A percentile compares a stretch with the other conserved stretches of the same genome.
Evolutionary conservation across 2,888 invertebrate genomes (phyloP).

Genomic region (Lasiommata megera): DNA sequence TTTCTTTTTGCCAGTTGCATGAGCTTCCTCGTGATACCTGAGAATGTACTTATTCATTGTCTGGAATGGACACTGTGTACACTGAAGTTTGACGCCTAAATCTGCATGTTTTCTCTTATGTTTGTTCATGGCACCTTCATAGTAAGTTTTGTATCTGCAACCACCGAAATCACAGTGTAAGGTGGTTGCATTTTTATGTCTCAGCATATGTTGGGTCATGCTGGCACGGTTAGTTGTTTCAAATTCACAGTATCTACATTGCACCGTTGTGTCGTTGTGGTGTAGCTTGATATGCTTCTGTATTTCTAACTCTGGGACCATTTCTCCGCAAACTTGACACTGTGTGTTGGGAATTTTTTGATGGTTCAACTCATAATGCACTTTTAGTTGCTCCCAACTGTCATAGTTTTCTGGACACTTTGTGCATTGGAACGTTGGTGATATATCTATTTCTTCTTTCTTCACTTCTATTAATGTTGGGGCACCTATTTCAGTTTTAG

Average conservation of each 20-base stretch:
- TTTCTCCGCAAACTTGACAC: conserved; percentile 65
- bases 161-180: conserved; percentile 55
- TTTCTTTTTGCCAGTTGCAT: conserved; percentile 62
- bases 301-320: conserved; percentile 52
- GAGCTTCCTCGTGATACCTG: conserved; percentile 70
- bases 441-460: conserved; percentile 53
- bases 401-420: conserved; percentile 57
- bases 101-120: conserved; percentile 62
- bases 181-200: conserved; percentile 66
- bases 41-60: conserved; percentile 73
- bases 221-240: conserved; percentile 55
- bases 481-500: conserved; percentile 30
- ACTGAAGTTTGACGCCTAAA: conserved; percentile 64
- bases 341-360: conserved; percentile 53
- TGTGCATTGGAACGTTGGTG: conserved; percentile 58
- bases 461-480: conserved; percentile 42
- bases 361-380: conserved; percentile 62
- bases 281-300: conserved; percentile 59
- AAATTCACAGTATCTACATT: conserved; percentile 65
- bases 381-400: conserved; percentile 55
- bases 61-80: conserved; percentile 65
- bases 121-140: conserved; percentile 65
- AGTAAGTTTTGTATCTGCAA: conserved; percentile 66
- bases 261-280: conserved; percentile 46
- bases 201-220: conserved; percentile 65